Evolutionary conservation across 2,888 invertebrate species (phyloP).

Genomic region (Patella caerulea): DNA sequence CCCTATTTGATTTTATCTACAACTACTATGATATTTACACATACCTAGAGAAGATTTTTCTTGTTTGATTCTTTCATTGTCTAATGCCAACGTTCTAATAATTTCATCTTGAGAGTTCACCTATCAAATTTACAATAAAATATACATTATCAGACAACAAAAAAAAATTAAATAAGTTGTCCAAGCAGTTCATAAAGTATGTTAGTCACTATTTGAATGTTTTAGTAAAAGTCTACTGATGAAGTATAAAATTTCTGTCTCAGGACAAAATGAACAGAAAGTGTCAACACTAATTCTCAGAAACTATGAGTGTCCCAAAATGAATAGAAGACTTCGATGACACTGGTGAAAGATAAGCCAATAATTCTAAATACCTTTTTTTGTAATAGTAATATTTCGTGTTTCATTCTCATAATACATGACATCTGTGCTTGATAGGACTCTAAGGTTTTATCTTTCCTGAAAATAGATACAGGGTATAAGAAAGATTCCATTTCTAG

Average conservation of each 20-base stretch:
- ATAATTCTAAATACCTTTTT: background rate
- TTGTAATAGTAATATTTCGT: conserved; percentile 64
- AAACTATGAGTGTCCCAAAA: too few relatives aligned
- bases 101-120: conserved; percentile 59
- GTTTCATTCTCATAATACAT: conserved; percentile 68
- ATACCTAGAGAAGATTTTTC: conserved; percentile 49
- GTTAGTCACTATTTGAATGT: too few relatives aligned
- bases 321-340: too few relatives aligned
- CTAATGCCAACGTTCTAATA: conserved; percentile 54
- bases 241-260: too few relatives aligned
- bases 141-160: too few relatives aligned
- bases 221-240: too few relatives aligned
- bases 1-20: conserved; percentile 48
- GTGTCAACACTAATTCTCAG: too few relatives aligned
- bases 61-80: conserved; percentile 57
- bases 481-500: background rate
- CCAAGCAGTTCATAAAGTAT: too few relatives aligned
- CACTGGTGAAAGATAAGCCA: too few relatives aligned
- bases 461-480: conserved; percentile 34
- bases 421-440: conserved; percentile 70
- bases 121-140: conserved; percentile 27
- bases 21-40: conserved; percentile 22
- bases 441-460: conserved; percentile 69
- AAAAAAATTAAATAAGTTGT: too few relatives aligned
- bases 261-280: too few relatives aligned